Percentiles rank a stretch among this genome's conserved stretches.
Conservation (phyloP, 2,113 vertebrate species). For the Camelus bactrianus region DNA sequence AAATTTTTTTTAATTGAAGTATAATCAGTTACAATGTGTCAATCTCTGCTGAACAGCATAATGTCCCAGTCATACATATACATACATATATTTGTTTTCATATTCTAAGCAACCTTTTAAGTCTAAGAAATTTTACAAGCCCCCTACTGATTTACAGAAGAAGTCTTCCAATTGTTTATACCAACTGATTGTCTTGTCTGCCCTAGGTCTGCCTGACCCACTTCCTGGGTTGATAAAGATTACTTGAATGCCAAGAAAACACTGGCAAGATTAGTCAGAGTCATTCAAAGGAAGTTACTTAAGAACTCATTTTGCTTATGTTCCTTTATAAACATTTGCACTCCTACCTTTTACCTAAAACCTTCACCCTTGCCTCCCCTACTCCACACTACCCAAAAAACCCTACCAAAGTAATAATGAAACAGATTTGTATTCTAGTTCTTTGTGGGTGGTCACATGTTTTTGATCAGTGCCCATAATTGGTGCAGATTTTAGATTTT, state of each 20-base stretch:
- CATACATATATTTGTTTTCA: too few relatives aligned
- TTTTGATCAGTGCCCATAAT: background rate
- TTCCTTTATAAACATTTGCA: constrained; percentile 69
- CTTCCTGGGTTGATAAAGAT: constrained; percentile 68
- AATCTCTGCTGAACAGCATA: too few relatives aligned
- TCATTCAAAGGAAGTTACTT: constrained; percentile 65
- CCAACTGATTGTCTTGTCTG: background rate
- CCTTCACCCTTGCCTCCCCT: background rate
- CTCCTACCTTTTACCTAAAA: constrained; percentile 59
- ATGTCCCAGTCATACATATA: too few relatives aligned
- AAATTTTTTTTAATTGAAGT: too few relatives aligned
- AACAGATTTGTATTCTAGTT: constrained; percentile 42
- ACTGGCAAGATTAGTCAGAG: constrained; percentile 50
- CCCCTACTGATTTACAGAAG: constrained; percentile 3
- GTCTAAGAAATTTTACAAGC: constrained; percentile 5
- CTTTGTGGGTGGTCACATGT: background rate
- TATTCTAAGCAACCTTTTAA: background rate
- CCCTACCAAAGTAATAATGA: background rate
- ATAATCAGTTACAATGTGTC: too few relatives aligned
- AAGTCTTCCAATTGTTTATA: background rate
- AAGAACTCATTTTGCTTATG: constrained; percentile 67
- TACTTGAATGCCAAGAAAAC: constrained; percentile 60
- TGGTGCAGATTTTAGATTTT: constrained; percentile 1
- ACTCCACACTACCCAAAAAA: background rate
- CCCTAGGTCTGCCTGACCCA: constrained; percentile 30